These are phyloP conservation scores for Danio jaintianensis DNA, from an alignment of 2,797 vertebrate genomes.

Conservation along the genomic window DNA sequence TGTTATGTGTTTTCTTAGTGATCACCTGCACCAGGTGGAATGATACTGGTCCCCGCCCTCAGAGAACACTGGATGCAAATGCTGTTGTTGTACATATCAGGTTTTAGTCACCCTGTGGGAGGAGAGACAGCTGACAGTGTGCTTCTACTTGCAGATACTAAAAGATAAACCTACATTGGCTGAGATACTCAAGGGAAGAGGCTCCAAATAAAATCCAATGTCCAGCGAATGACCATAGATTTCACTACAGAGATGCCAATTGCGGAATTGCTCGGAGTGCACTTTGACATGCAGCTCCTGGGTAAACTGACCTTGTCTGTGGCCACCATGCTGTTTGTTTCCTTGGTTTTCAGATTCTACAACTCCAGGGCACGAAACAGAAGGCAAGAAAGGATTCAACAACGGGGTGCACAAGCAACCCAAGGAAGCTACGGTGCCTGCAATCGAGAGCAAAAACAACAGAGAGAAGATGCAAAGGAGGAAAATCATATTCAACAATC, in stretches of 20 bases:
- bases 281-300: conserved; percentile 87
- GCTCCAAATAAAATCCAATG: conserved; percentile 66
- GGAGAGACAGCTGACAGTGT: conserved; percentile 64
- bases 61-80: conserved; percentile 78
- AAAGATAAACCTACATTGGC: conserved; percentile 61
- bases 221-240: conserved; percentile 47
- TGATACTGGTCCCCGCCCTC: conserved; percentile 71
- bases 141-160: conserved; percentile 63
- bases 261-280: conserved; percentile 74
- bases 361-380: conserved; percentile 73
- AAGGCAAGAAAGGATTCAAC: conserved; percentile 31
- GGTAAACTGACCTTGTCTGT: conserved; percentile 86
- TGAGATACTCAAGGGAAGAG: conserved; percentile 55
- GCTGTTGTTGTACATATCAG: conserved; percentile 69
- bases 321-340: conserved; percentile 82
- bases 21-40: conserved; percentile 66
- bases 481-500: conserved; percentile 40
- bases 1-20: conserved; percentile 53
- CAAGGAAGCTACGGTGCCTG: conserved; percentile 56
- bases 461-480: conserved; percentile 28
- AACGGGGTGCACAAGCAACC: conserved; percentile 37
- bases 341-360: conserved; percentile 85
- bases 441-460: conserved; percentile 52
- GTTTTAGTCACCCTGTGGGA: conserved; percentile 69
- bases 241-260: conserved; percentile 73